phyloP scores from a whole-genome alignment of 2,888 invertebrate genomes.

The Operophtera brumata region DNA sequence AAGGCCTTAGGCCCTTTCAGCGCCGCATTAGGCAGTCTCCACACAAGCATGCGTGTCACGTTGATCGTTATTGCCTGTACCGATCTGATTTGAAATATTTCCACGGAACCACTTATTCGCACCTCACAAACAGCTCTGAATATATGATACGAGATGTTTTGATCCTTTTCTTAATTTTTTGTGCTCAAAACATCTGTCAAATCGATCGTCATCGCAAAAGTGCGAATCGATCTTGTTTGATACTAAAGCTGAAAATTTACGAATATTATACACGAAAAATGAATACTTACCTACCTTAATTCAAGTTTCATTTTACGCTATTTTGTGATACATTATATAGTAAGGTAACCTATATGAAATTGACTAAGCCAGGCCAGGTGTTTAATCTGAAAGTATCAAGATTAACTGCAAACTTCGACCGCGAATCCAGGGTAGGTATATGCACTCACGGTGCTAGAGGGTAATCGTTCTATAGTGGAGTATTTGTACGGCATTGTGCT shows the following conservation, averaged over 20 bases:
- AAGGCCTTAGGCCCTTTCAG: conserved; percentile 63
- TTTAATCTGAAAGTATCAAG: conserved; percentile 21
- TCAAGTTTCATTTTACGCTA: too few relatives aligned
- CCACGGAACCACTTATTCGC: conserved; percentile 79
- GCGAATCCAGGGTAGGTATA: conserved; percentile 43
- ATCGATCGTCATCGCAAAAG: not conserved
- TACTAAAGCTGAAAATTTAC: not conserved
- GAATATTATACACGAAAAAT: too few relatives aligned
- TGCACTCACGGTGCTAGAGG: conserved; percentile 59
- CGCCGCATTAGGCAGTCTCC: conserved; percentile 67
- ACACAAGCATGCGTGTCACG: conserved; percentile 74
- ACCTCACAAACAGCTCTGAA: conserved; percentile 58
- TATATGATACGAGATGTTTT: conserved; percentile 45
- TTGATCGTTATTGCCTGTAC: conserved; percentile 74
- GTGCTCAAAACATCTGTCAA: not conserved
- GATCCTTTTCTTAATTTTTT: conserved; percentile 35
- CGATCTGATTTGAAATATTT: conserved; percentile 79
- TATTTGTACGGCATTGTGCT: conserved; percentile 64
- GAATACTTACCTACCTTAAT: too few relatives aligned
- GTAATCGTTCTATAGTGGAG: conserved; percentile 74
- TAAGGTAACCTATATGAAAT: not conserved
- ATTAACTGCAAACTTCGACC: conserved; percentile 14
- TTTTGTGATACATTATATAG: too few relatives aligned
- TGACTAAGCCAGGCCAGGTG: not conserved
- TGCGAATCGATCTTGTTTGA: not conserved